These are phyloP conservation scores for Agrilus planipennis DNA, from an alignment of 1,140 invertebrate species.

Conservation along the genomic window DNA sequence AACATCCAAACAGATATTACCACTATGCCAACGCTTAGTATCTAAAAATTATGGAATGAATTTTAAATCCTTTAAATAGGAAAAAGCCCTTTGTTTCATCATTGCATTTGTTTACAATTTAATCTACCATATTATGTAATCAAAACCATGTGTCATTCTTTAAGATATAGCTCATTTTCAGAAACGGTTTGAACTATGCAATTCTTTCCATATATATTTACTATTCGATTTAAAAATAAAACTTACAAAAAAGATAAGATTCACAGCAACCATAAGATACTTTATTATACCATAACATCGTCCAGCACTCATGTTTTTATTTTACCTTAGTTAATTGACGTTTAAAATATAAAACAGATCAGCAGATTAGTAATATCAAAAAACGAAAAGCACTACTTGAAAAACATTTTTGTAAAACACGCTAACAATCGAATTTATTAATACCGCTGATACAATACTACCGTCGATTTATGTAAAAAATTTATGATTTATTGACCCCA, in stretches of 20 bases:
- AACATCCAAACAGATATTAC: conserved; percentile 64
- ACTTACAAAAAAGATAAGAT: conserved; percentile 46
- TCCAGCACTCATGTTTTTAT: too few species aligned
- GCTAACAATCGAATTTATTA: too few species aligned
- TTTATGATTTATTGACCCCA: too few species aligned
- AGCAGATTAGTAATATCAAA: too few species aligned
- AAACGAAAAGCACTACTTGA: too few species aligned
- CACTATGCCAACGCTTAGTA: conserved; percentile 55
- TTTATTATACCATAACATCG: conserved; percentile 57
- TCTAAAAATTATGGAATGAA: conserved; percentile 40
- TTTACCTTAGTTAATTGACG: too few species aligned
- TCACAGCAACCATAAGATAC: conserved; percentile 55
- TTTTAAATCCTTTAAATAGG: neutral
- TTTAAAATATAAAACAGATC: too few species aligned
- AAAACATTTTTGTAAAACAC: too few species aligned
- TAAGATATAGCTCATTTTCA: neutral
- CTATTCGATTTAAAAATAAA: neutral
- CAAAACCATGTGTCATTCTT: neutral
- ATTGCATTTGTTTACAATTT: neutral
- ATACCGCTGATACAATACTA: too few species aligned
- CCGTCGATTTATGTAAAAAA: too few species aligned
- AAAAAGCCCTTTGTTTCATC: neutral
- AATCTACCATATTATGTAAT: neutral
- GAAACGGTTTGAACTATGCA: neutral
- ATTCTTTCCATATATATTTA: conserved; percentile 1